Base-by-base conservation (phyloP, 2,113 vertebrate species). In the Collichthys lucidus region DNA sequence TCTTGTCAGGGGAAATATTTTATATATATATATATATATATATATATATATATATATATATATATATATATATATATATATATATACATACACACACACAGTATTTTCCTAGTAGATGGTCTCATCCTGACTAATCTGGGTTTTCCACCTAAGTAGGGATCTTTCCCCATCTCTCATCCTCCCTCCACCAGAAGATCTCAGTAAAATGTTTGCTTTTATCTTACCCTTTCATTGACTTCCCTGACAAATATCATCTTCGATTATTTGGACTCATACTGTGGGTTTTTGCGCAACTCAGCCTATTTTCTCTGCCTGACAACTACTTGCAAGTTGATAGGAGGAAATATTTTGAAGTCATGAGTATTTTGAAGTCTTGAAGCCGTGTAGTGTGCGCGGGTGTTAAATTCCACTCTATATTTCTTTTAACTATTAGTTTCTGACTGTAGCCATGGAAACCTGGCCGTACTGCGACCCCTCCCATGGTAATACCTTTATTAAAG, bases 401-500 rank as follows among this genome's bases (percentile, higher is more conserved):
- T 83, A 24, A 60, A 61, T 86, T 88, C 76, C 74, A 60, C 83
- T 82, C 77, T 74, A 82, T 84, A 77, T 91, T 91, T 89, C 75
- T 89, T 88, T 88, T 74, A 86, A 56, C 78, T 64, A 40, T 52
- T 22, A 73, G 57, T 80, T 77, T 81, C 69, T 22, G 72, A 65
- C 85, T 74, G 91, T 92, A 88, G 79, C 64, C 90, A 94, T 84
- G 87, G 93, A 80, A 91, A 91, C 89, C 10, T 11, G 42, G 74
- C 53, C 12, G 8, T 64, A 82, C 71, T 15, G 55, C 84, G 83
- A 90, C 84, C 86, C 89, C 76, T 79, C 89, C 85, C 72, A 16
- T 72, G 80, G 62, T 82, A 84, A 86, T 84, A 82, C 74, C 74
- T 81, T 81, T 83, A 91, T 92, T 90, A 92, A 92, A 91, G 83